Evolutionary conservation across 2,113 vertebrate species (phyloP).

Genomic region (Athene noctua): DNA sequence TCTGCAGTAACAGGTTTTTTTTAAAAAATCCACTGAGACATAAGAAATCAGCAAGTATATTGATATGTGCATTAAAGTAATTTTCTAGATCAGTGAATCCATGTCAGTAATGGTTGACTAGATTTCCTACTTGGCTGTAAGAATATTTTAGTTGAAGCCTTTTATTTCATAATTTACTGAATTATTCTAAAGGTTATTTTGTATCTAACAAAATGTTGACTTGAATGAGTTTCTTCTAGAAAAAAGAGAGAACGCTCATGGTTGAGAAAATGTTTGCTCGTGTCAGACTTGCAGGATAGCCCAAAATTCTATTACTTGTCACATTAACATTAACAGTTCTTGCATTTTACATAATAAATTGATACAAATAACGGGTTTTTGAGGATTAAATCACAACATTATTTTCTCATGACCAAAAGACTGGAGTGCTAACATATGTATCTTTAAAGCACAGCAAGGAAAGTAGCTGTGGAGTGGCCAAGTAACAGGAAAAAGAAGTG

Average conservation of each 20-base stretch:
- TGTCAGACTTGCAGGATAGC: not conserved
- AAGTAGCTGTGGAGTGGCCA: not conserved
- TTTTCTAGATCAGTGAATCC: conserved; percentile 75
- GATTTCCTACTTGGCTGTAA: conserved; percentile 43
- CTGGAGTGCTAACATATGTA: not conserved
- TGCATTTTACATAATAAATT: not conserved
- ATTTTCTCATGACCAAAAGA: not conserved
- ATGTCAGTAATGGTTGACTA: conserved; percentile 55
- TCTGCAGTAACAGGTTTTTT: not conserved
- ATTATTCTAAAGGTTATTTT: conserved; percentile 68
- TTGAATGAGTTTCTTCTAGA: conserved; percentile 9
- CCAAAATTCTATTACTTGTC: not conserved
- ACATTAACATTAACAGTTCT: not conserved
- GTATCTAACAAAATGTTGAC: conserved; percentile 49
- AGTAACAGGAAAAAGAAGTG: not conserved
- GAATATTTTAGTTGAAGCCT: conserved; percentile 59
- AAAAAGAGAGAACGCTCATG: not conserved
- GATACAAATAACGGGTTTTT: not conserved
- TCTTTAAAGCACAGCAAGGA: not conserved
- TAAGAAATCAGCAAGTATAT: conserved; percentile 69
- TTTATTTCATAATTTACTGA: conserved; percentile 63
- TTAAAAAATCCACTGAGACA: conserved; percentile 36
- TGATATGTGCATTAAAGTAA: conserved; percentile 75
- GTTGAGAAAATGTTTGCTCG: not conserved
- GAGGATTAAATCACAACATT: not conserved